These are phyloP conservation scores for Vidua chalybeata DNA, from an alignment of 2,113 vertebrate genomes.

Conservation along the genomic window DNA sequence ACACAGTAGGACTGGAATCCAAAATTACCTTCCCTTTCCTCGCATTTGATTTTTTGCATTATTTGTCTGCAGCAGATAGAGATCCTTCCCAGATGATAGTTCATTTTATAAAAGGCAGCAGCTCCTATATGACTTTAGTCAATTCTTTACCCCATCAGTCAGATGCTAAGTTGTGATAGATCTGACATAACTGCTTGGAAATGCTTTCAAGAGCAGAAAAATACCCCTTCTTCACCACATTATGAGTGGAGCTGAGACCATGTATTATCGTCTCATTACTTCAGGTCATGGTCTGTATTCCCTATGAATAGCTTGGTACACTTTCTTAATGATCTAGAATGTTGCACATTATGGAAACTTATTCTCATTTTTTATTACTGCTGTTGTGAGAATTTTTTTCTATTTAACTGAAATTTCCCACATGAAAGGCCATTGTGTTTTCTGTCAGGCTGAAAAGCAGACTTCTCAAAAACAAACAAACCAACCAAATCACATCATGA, in stretches of 20 bases:
- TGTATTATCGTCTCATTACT: slow-evolving; percentile 45
- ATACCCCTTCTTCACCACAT: background rate
- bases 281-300: slow-evolving; percentile 56
- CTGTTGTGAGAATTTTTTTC: background rate
- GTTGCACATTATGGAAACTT: background rate
- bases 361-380: background rate
- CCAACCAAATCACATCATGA: background rate
- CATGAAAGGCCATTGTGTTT: background rate
- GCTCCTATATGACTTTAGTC: background rate
- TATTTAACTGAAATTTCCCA: background rate
- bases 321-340: slow-evolving; percentile 30
- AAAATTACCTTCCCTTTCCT: background rate
- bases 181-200: slow-evolving; percentile 12
- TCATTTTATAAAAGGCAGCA: background rate
- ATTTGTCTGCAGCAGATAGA: background rate
- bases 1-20: background rate
- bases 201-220: slow-evolving; percentile 28
- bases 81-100: background rate
- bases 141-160: background rate
- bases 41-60: background rate
- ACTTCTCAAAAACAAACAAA: background rate
- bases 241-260: background rate
- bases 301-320: slow-evolving; percentile 21
- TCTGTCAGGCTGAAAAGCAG: background rate
- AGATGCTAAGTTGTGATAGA: background rate